A percentile compares a stretch with the other conserved stretches of the same genome.
Conservation (phyloP, 2,797 vertebrate species). For the Onychomys arenicola region DNA sequence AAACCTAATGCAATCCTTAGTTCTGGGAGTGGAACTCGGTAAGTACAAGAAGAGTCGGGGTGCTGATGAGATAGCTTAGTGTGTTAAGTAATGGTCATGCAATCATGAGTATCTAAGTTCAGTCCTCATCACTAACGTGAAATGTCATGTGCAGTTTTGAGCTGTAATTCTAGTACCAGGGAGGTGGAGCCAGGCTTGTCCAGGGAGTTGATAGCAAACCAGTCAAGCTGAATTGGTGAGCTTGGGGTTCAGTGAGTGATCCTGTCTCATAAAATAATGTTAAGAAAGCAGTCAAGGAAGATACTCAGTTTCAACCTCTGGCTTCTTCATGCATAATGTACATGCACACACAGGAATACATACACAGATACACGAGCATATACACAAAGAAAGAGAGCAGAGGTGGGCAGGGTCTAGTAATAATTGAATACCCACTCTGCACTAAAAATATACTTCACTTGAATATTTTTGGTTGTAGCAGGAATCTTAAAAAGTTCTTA, state of each 20-base stretch:
- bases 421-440: not conserved
- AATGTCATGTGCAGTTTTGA: not conserved
- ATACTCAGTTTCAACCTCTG: not conserved
- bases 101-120: not conserved
- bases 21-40: not conserved
- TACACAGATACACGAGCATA: not conserved
- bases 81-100: not conserved
- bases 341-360: not conserved
- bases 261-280: not conserved
- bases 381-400: not conserved
- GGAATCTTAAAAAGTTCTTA: too few species aligned
- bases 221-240: not conserved
- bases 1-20: not conserved
- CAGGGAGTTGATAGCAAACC: not conserved
- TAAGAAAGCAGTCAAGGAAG: not conserved
- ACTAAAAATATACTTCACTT: not conserved
- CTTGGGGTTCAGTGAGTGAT: not conserved
- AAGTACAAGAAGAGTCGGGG: not conserved
- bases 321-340: not conserved
- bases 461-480: not conserved
- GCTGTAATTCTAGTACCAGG: not conserved
- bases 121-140: not conserved
- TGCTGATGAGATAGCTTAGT: not conserved
- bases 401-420: not conserved
- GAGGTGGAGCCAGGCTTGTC: too few species aligned